Evolutionary conservation across 2,113 vertebrate species (phyloP), one percentile per base, ranked within the genome.

Genomic region (Pomatostomus ruficeps): DNA sequence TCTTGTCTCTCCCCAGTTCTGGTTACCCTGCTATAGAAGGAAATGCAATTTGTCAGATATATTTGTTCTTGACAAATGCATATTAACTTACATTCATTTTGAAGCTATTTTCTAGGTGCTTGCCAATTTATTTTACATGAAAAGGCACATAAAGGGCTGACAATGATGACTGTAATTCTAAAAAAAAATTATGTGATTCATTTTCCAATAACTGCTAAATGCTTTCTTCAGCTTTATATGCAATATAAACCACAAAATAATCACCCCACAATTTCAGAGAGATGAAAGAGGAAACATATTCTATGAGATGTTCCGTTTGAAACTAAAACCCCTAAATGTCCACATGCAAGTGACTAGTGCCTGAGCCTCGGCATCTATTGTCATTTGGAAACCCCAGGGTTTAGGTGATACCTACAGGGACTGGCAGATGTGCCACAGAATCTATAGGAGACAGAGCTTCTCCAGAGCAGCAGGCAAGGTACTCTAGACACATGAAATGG

Each of bases 81-180:
- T 68, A 29, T 52, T 79, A 75, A 40, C 24, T 78, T 67, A 42
- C 45, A 49, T 20, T 82, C 31, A 72, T 75, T 88, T 93, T 52
- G 14, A 89, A 82, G 31, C 13, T 76, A 40, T 91, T 84, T 94
- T 57, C 42, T 55, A 46, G 14, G n/a, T 82, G 20, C 11, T 79
- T 91, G n/a, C 16, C 45, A 29, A 75, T 62, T 87, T 67, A 46
- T 91, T 96, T 88, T 63, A 75, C 11, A n/a, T 70, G 29, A 82
- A 51, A 15, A 94, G 21, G 4, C 43, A 65, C 14, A 61, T 17
- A 83, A 66, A 84, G 11, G 22, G 10, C 45, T 82, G 40, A 55
- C 22, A 89, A 11, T 52, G 12, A 71, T 48, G 40, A 36, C 35
- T 78, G 9, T 57, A 87, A 62, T 18, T 59, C 57, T 65, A 45